Evolutionary conservation across 2,113 vertebrate genomes (phyloP).

Genomic region (Anseranas semipalmata): DNA sequence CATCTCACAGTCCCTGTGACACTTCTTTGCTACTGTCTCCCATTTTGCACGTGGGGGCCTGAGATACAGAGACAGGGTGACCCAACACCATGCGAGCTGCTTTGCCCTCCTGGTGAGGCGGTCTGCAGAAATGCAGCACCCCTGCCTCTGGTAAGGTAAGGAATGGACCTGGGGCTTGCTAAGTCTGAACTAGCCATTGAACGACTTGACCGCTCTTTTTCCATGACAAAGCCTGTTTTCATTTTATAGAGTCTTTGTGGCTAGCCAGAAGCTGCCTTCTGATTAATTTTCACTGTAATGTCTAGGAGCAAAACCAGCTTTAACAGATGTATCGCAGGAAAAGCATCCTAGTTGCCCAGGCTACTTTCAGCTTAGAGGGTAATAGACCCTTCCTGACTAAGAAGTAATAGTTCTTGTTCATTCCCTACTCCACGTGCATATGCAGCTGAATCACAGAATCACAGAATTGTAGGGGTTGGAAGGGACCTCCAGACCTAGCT

Average conservation of each 20-base stretch:
- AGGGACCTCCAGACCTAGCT: too few relatives aligned
- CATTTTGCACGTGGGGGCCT: background rate
- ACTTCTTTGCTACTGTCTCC: conserved; percentile 54
- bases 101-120: background rate
- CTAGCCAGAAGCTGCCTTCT: background rate
- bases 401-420: background rate
- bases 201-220: background rate
- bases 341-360: background rate
- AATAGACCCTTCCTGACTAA: background rate
- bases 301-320: background rate
- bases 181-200: background rate
- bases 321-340: background rate
- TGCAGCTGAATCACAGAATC: background rate
- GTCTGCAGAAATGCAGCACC: background rate
- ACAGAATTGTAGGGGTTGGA: too few relatives aligned
- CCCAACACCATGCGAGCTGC: background rate
- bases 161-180: background rate
- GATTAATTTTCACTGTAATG: background rate
- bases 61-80: background rate
- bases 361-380: background rate
- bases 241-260: background rate
- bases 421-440: background rate
- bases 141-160: background rate
- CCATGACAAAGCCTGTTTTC: background rate
- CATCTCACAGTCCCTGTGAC: conserved; percentile 31